These are phyloP conservation scores for Zapornia atra DNA, from an alignment of 2,113 vertebrate species.

Conservation along the genomic window DNA sequence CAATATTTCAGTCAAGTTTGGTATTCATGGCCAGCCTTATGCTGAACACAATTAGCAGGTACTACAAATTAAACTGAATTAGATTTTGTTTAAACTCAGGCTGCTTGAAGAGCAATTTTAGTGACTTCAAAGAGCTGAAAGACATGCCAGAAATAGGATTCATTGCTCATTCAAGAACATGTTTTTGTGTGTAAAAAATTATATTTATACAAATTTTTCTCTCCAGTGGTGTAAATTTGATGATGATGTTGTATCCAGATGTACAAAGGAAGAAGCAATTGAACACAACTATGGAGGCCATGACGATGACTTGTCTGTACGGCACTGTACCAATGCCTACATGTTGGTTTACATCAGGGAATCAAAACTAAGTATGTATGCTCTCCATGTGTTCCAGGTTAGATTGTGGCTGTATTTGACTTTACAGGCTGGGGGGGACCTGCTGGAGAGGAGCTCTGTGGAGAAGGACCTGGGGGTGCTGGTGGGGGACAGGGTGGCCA, in stretches of 20 bases:
- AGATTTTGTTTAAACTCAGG: background rate
- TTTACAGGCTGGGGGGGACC: too few relatives aligned
- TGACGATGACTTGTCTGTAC: slow-evolving; percentile 95
- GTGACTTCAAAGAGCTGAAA: slow-evolving; percentile 2
- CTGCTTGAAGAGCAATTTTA: background rate
- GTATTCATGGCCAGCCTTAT: background rate
- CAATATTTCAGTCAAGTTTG: background rate
- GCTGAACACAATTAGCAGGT: background rate
- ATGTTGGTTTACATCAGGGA: slow-evolving; percentile 99
- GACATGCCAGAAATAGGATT: background rate
- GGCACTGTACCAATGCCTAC: slow-evolving; percentile 97
- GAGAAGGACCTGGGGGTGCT: too few relatives aligned
- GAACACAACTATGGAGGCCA: slow-evolving; percentile 98
- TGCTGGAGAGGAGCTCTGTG: too few relatives aligned
- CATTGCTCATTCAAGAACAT: background rate
- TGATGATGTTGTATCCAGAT: slow-evolving; percentile 95
- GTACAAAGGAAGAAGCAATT: slow-evolving; percentile 98
- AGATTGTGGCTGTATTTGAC: rapidly evolving
- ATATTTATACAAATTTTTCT: background rate
- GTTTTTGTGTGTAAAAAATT: background rate
- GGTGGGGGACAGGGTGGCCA: too few relatives aligned
- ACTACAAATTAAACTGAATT: background rate
- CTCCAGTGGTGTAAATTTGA: slow-evolving; percentile 98
- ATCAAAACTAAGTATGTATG: slow-evolving; percentile 91
- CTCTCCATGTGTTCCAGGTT: rapidly evolving